phyloP scores from a whole-genome alignment of 2,797 vertebrate species.

The Dendrocincla fuliginosa region DNA sequence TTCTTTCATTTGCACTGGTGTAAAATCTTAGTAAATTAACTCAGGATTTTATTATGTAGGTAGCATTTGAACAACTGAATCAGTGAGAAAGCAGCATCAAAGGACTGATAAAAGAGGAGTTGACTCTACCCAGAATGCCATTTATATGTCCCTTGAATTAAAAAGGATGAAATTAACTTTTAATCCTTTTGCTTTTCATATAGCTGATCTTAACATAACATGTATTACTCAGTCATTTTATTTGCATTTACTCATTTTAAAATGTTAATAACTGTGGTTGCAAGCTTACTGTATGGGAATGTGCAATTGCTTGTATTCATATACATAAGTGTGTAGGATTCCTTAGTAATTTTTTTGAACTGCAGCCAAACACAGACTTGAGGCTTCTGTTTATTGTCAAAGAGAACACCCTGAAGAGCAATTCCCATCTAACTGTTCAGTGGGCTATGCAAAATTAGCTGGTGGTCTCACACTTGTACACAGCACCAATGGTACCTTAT shows the following conservation, averaged over 20 bases:
- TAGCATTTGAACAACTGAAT: constrained; percentile 82
- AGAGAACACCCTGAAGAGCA: constrained; percentile 78
- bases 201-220: constrained; percentile 75
- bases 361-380: constrained; percentile 75
- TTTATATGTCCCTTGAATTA: constrained; percentile 80
- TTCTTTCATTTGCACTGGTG: constrained; percentile 82
- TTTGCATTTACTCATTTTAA: constrained; percentile 78
- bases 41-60: constrained; percentile 81
- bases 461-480: constrained; percentile 52
- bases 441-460: constrained; percentile 67
- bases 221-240: constrained; percentile 74
- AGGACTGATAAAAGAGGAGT: constrained; percentile 78
- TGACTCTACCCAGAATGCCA: constrained; percentile 79
- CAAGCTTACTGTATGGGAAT: constrained; percentile 62
- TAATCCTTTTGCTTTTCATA: constrained; percentile 80
- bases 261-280: constrained; percentile 72
- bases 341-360: constrained; percentile 74
- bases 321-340: constrained; percentile 74
- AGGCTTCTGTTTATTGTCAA: constrained; percentile 76
- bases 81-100: constrained; percentile 79
- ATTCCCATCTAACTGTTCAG: constrained; percentile 70
- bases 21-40: constrained; percentile 84
- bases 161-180: constrained; percentile 82
- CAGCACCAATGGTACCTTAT: not conserved
- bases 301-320: constrained; percentile 63